Conservation (phyloP, 2,113 vertebrate species). For the Chloropsis hardwickii region DNA sequence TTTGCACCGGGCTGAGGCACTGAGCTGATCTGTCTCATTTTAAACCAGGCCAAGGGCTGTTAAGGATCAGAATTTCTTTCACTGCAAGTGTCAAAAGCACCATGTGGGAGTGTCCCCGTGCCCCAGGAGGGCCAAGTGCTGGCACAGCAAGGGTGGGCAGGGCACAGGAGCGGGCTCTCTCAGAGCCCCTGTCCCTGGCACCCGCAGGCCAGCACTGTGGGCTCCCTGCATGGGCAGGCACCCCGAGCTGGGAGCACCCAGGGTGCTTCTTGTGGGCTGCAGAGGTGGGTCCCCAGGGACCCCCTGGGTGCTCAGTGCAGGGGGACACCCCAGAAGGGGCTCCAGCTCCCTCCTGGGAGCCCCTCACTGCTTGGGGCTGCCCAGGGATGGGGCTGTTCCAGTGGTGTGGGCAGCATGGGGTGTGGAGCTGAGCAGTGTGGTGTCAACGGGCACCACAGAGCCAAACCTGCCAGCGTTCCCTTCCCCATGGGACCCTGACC, state of each 20-base stretch:
- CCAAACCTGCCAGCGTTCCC: fast-evolving
- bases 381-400: neutral
- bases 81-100: neutral
- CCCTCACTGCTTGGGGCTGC: neutral
- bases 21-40: slow-evolving; percentile 67
- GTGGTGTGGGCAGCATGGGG: neutral
- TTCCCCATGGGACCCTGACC: fast-evolving
- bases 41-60: slow-evolving; percentile 70
- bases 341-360: neutral
- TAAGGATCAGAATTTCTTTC: slow-evolving; percentile 76
- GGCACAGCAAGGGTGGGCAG: fast-evolving
- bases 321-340: neutral
- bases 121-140: fast-evolving
- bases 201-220: fast-evolving
- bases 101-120: fast-evolving
- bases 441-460: fast-evolving
- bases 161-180: no score
- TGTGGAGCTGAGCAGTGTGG: no score
- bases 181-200: neutral
- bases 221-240: fast-evolving
- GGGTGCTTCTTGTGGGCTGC: no score
- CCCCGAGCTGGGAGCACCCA: neutral
- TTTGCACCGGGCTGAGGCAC: neutral
- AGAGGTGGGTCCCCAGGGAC: neutral
- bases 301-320: neutral